Percentiles rank a stretch among this genome's conserved stretches.
phyloP scores from a whole-genome alignment of 2,113 vertebrate genomes.

The Corythornis vintsioides region DNA sequence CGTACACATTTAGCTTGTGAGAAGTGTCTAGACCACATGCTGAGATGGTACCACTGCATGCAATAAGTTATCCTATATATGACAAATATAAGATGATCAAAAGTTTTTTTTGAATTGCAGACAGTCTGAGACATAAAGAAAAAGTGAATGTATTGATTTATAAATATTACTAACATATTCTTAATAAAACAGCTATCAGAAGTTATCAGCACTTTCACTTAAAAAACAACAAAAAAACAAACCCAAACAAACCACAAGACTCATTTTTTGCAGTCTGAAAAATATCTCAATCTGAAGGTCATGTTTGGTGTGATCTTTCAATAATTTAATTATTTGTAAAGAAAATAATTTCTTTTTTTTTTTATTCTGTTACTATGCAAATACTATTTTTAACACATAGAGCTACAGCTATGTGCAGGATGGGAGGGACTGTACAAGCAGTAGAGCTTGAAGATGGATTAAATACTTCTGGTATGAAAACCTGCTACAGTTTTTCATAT shows the following conservation, averaged over 20 bases:
- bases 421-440: neutral
- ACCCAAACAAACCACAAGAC: neutral
- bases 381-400: neutral
- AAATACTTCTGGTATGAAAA: slow-evolving; percentile 16
- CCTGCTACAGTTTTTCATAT: neutral
- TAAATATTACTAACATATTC: slow-evolving; percentile 1
- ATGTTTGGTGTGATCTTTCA: neutral
- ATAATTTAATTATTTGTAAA: neutral
- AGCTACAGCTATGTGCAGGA: neutral
- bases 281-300: neutral
- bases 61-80: neutral
- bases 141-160: neutral
- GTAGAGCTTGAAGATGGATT: neutral
- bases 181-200: neutral
- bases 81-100: slow-evolving; percentile 9
- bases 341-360: neutral
- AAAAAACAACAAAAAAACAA: neutral
- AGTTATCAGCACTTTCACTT: neutral
- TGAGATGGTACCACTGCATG: slow-evolving; percentile 1
- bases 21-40: slow-evolving; percentile 19
- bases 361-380: neutral
- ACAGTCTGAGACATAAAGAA: neutral
- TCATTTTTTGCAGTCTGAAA: neutral
- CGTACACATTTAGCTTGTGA: neutral
- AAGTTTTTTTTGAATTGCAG: slow-evolving; percentile 4